These are phyloP conservation scores for Caiman crocodilus DNA, from an alignment of 2,797 vertebrate species.

Conservation along the genomic window DNA sequence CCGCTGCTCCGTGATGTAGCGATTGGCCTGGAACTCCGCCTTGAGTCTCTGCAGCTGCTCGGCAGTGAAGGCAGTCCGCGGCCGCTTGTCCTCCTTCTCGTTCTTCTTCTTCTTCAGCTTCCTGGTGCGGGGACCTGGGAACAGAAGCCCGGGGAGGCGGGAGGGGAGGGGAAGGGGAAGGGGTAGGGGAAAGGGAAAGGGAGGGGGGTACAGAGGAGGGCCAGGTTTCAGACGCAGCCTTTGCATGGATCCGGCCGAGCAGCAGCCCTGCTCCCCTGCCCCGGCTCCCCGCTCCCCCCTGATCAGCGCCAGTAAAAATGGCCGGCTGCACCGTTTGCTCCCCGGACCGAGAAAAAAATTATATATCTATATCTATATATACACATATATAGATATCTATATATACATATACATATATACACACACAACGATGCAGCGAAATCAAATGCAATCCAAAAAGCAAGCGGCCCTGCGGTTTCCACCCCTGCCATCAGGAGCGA, in stretches of 20 bases:
- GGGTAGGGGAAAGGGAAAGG: slow-evolving; percentile 22
- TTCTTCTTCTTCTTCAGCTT: slow-evolving; percentile 99
- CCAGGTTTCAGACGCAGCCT: neutral
- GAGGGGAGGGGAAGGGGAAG: neutral
- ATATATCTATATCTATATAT: too few species aligned
- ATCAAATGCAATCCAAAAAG: too few species aligned
- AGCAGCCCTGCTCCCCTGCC: too few species aligned
- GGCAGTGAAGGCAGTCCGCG: slow-evolving; percentile 95
- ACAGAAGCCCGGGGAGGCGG: slow-evolving; percentile 23
- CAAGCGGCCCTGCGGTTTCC: too few species aligned
- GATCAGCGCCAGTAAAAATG: neutral
- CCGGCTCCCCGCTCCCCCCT: neutral
- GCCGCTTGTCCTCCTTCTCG: slow-evolving; percentile 97
- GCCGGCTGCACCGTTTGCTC: too few species aligned
- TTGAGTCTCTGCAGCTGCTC: slow-evolving; percentile 98
- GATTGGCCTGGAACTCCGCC: slow-evolving; percentile 96
- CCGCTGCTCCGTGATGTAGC: slow-evolving; percentile 98
- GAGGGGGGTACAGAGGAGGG: slow-evolving; percentile 20
- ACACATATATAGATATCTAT: too few species aligned
- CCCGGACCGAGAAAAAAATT: neutral
- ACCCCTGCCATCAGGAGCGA: neutral
- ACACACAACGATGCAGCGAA: too few species aligned
- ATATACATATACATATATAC: too few species aligned
- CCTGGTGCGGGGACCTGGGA: slow-evolving; percentile 94
- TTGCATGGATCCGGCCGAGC: neutral